Evolutionary conservation across 2,113 vertebrate genomes (phyloP).

Genomic region (Terrapene triunguis): DNA sequence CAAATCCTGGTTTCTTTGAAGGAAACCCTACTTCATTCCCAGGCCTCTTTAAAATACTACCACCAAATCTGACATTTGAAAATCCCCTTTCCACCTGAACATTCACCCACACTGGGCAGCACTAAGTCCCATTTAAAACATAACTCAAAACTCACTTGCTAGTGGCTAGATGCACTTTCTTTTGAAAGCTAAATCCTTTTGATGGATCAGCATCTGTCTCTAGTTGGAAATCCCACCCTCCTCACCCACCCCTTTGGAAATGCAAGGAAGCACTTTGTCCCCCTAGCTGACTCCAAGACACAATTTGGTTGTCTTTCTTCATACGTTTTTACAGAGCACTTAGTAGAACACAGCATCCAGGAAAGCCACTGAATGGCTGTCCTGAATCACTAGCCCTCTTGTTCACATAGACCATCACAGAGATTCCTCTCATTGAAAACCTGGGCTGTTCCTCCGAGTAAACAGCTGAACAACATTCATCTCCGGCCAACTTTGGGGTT

Average conservation of each 20-base stretch:
- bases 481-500: background rate
- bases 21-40: background rate
- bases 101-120: background rate
- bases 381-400: background rate
- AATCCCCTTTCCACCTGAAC: background rate
- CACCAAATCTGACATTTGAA: background rate
- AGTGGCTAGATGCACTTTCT: background rate
- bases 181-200: background rate
- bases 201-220: background rate
- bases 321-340: background rate
- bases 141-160: background rate
- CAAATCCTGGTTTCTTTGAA: constrained; percentile 7
- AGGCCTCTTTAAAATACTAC: background rate
- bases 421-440: constrained; percentile 1
- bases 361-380: background rate
- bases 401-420: background rate
- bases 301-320: background rate
- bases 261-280: background rate
- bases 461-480: background rate
- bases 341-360: background rate
- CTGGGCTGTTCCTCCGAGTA: background rate
- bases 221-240: background rate
- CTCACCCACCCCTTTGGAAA: rapidly evolving
- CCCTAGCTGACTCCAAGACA: rapidly evolving
- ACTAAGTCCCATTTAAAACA: background rate